Evolutionary conservation across 1,140 invertebrate genomes (phyloP).

Genomic region (Adelges cooleyi): DNA sequence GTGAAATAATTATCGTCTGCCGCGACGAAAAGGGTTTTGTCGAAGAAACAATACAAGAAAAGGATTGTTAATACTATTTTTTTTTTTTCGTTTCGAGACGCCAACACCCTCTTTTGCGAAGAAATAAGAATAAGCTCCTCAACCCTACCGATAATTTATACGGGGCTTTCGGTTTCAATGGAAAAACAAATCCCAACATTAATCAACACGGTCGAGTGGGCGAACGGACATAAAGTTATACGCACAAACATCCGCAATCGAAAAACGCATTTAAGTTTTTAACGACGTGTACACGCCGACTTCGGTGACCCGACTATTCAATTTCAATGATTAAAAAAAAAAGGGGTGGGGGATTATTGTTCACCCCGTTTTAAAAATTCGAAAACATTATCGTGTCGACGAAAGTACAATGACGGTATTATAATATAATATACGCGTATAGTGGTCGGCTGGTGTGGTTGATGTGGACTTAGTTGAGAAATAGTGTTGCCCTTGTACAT

Average conservation of each 20-base stretch:
- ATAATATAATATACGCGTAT: too few species aligned
- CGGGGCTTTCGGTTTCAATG: neutral
- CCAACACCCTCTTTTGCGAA: neutral
- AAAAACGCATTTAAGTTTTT: too few species aligned
- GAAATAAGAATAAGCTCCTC: neutral
- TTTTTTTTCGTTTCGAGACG: neutral
- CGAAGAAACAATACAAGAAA: conserved; percentile 1
- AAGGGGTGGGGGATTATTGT: too few species aligned
- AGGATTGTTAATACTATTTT: conserved; percentile 26
- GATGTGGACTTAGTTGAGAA: too few species aligned
- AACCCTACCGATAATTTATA: conserved; percentile 9
- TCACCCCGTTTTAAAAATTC: too few species aligned
- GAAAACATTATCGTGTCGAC: too few species aligned
- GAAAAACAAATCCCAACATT: conserved; percentile 17
- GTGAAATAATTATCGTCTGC: conserved; percentile 23
- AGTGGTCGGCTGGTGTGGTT: too few species aligned
- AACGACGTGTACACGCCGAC: too few species aligned
- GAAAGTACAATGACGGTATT: too few species aligned
- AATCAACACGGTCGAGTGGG: conserved; percentile 20
- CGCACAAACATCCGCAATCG: neutral
- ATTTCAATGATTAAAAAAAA: too few species aligned
- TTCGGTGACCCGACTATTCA: too few species aligned
- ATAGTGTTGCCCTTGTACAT: too few species aligned
- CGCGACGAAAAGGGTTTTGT: conserved; percentile 15
- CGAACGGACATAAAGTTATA: conserved; percentile 12